These are phyloP conservation scores for Sphinx pinastri DNA, from an alignment of 2,888 invertebrate genomes.

Conservation along the genomic window DNA sequence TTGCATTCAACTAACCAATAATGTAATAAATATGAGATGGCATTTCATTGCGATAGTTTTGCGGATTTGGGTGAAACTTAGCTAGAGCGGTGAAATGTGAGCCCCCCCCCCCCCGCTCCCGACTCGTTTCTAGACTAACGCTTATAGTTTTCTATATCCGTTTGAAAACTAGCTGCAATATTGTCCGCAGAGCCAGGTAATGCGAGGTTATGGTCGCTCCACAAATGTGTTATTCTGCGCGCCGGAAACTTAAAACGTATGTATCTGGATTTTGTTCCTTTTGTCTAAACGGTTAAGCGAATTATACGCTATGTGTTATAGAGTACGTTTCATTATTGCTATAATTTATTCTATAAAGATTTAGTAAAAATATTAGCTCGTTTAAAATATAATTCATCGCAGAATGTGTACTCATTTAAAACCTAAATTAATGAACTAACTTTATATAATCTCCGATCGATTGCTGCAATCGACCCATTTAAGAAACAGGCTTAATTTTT, in stretches of 20 bases:
- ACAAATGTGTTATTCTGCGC: slow-evolving; percentile 8
- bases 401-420: too few species aligned
- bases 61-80: too few species aligned
- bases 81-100: background rate
- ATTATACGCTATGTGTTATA: background rate
- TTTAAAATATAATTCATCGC: too few species aligned
- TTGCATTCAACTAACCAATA: background rate
- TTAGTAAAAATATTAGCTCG: too few species aligned
- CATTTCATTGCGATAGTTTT: background rate
- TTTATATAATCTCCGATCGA: too few species aligned
- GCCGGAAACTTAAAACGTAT: slow-evolving; percentile 16
- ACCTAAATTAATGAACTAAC: too few species aligned
- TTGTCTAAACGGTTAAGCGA: background rate
- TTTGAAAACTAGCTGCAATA: slow-evolving; percentile 13
- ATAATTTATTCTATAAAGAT: too few species aligned
- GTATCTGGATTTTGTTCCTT: background rate
- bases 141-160: slow-evolving; percentile 15
- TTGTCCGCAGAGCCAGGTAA: slow-evolving; percentile 14
- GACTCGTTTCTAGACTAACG: background rate
- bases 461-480: too few species aligned
- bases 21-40: slow-evolving; percentile 6
- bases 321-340: too few species aligned
- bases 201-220: slow-evolving; percentile 4
- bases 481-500: too few species aligned
- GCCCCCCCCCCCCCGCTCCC: background rate